Base-by-base conservation (phyloP, 1,140 invertebrate species). In the Aphidius gifuensis region DNA sequence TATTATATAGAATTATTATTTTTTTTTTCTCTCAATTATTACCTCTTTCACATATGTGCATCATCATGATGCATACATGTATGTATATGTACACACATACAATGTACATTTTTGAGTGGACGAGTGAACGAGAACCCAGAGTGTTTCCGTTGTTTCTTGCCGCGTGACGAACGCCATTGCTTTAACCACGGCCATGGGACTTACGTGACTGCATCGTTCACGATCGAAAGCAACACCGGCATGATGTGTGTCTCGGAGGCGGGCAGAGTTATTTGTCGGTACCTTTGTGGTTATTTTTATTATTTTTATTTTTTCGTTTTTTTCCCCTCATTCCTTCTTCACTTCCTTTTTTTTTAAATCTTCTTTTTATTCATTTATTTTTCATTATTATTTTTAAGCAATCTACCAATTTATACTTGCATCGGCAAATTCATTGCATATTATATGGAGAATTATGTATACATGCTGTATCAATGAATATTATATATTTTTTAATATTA, bases 251-350 rank as follows among this genome's bases (percentile, higher is more conserved):
- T 51, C 57, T 56, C 47, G 40, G 57, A 56, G 61, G 61, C 61
- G 61, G 53, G 61, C 44, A 49, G 46, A 63, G 61, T 58, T 63
- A 63, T 63, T 63, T 63, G 61, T 63, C 61, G 61, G 61, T 49
- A 21, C 61, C 55, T 63, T 63, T 63, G 54, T 58, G 46, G 42
- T 49, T 42, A 40, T 53, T 58, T 40, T 59, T 59, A 56, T 59
- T 58, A 47, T 58, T 49, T n/a, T 59, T 58, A 47, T 58, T 49
- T n/a, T 16, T 5, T 16, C n/a, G 47, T 7, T 46, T 46, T 46
- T 42, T 59, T 49, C 6, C 9, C 23, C 50, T 39, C 40, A 39
- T 23, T 53, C 11, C 40, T 53, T 53, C 11, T 46, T 32, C 16
- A 46, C 45, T n/a, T 46, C 21, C 54, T 49, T 38, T 59, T 40